These are phyloP conservation scores for Chascanopsetta lugubris DNA, from an alignment of 2,113 vertebrate species.

Conservation along the genomic window DNA sequence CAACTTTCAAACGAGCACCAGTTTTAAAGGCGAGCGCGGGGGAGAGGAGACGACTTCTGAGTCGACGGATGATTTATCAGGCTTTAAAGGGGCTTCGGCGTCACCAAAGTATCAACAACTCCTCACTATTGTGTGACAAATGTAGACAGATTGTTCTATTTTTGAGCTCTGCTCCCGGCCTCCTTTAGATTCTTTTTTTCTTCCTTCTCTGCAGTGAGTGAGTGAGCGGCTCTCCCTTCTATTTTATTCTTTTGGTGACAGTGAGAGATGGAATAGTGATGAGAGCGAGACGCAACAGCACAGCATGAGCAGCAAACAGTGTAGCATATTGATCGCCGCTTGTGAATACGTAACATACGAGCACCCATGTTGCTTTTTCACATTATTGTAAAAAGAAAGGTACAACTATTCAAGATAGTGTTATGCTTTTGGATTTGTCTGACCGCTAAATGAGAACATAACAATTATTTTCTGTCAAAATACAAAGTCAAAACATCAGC, in stretches of 20 bases:
- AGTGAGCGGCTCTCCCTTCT: conserved; percentile 30
- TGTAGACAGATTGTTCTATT: conserved; percentile 53
- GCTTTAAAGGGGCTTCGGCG: conserved; percentile 51
- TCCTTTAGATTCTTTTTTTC: conserved; percentile 4
- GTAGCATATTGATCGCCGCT: conserved; percentile 32
- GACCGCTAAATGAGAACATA: conserved; percentile 39
- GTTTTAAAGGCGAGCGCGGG: conserved; percentile 42
- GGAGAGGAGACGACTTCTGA: conserved; percentile 38
- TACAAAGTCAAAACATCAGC: conserved; percentile 42
- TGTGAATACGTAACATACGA: conserved; percentile 6
- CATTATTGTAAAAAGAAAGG: too few species aligned
- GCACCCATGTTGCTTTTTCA: conserved; percentile 6
- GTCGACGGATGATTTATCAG: conserved; percentile 51
- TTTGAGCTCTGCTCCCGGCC: conserved; percentile 25
- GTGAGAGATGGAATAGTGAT: conserved; percentile 55
- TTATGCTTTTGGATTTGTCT: too few species aligned
- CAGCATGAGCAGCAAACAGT: conserved; percentile 31
- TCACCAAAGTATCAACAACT: conserved; percentile 49
- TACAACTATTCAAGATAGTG: too few species aligned
- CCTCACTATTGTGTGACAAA: conserved; percentile 56
- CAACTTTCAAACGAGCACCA: conserved; percentile 57
- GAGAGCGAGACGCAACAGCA: conserved; percentile 54
- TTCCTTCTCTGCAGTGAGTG: conserved; percentile 11
- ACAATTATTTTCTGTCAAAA: conserved; percentile 64
- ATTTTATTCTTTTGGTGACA: conserved; percentile 51